These are phyloP conservation scores for Triplophysa bombifrons DNA, from an alignment of 2,797 vertebrate genomes.

Conservation along the genomic window DNA sequence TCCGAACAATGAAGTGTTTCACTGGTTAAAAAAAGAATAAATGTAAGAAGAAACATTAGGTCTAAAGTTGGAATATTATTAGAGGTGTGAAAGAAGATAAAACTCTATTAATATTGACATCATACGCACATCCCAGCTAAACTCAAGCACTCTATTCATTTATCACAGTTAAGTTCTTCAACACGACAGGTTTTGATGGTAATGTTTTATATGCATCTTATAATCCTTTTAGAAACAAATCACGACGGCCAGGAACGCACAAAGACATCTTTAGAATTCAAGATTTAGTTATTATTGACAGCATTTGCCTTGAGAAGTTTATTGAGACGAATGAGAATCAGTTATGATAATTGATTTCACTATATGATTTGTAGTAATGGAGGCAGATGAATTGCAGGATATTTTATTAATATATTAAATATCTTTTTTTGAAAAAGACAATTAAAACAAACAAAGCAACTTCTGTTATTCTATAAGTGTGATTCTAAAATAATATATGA, in stretches of 20 bases:
- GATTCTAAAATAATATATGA: no score
- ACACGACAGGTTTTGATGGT: not conserved
- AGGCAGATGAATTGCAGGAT: not conserved
- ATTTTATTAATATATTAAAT: not conserved
- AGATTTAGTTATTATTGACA: slow-evolving; percentile 18
- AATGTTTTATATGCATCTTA: slow-evolving; percentile 1
- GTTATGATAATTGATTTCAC: not conserved
- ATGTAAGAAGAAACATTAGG: no score
- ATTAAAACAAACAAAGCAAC: not conserved
- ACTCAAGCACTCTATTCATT: slow-evolving; percentile 15
- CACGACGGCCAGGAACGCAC: not conserved
- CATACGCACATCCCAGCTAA: slow-evolving; percentile 9
- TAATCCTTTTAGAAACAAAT: slow-evolving; percentile 23
- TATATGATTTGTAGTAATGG: not conserved
- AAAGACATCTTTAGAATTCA: slow-evolving; percentile 4
- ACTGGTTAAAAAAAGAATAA: no score
- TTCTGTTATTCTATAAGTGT: not conserved
- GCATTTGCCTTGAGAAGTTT: not conserved
- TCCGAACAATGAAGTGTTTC: slow-evolving; percentile 34
- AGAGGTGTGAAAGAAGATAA: slow-evolving; percentile 4
- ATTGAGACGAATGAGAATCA: slow-evolving; percentile 13
- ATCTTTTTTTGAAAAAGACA: not conserved
- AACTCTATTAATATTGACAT: not conserved
- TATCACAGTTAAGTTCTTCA: slow-evolving; percentile 18
- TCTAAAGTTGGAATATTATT: not conserved